Conservation (phyloP, 2,113 vertebrate species). For the Alouatta palliata region DNA sequence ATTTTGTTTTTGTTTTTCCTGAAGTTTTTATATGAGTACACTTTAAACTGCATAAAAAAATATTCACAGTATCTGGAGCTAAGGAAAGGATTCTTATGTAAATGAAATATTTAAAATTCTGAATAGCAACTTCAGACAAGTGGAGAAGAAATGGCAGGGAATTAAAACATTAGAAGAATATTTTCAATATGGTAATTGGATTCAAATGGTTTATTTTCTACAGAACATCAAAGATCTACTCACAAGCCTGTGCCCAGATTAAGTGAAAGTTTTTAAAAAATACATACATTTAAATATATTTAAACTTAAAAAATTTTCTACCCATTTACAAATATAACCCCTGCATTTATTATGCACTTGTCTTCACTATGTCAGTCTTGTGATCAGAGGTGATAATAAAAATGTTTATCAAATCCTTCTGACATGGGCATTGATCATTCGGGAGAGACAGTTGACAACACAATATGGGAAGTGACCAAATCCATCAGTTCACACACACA, state of each 20-base stretch:
- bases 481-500: too few species aligned
- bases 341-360: neutral
- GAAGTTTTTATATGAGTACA: conserved; percentile 69
- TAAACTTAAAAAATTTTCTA: neutral
- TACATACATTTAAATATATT: conserved; percentile 47
- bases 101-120: conserved; percentile 84
- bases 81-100: conserved; percentile 82
- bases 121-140: conserved; percentile 77
- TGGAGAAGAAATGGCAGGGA: conserved; percentile 75
- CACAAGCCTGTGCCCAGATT: conserved; percentile 21
- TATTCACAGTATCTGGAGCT: conserved; percentile 71
- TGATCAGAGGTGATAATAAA: neutral
- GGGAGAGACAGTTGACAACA: neutral
- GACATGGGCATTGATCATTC: neutral
- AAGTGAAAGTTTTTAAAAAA: conserved; percentile 56
- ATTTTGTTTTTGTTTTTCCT: neutral
- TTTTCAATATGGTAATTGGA: conserved; percentile 77
- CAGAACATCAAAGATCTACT: conserved; percentile 58
- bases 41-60: conserved; percentile 76
- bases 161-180: conserved; percentile 75
- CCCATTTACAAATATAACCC: neutral
- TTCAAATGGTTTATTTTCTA: conserved; percentile 72
- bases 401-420: neutral
- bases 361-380: neutral
- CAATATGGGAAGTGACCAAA: neutral